These are phyloP conservation scores for Allophyes oxyacanthae DNA, from an alignment of 2,888 invertebrate genomes.

Conservation along the genomic window DNA sequence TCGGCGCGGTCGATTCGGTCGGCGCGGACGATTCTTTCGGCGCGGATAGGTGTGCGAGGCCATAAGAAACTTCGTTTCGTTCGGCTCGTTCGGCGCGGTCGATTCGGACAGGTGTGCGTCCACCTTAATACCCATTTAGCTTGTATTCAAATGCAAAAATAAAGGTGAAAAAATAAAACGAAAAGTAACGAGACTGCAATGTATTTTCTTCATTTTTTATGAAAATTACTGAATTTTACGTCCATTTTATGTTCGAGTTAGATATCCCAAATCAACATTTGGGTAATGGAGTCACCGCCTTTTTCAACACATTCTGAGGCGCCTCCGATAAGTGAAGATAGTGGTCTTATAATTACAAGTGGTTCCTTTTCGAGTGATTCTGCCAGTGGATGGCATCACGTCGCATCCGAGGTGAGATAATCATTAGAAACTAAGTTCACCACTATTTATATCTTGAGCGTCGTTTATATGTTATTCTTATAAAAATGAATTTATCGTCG, in stretches of 20 bases:
- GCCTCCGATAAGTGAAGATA: constrained; percentile 93
- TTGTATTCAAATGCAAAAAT: no score
- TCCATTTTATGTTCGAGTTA: constrained; percentile 68
- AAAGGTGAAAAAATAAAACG: background rate
- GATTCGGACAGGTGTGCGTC: no score
- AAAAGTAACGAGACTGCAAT: constrained; percentile 10
- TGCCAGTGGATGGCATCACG: constrained; percentile 91
- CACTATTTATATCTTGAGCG: background rate
- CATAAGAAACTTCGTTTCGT: no score
- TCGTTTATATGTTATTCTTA: no score
- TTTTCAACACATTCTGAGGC: constrained; percentile 93
- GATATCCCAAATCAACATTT: constrained; percentile 55
- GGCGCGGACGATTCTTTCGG: no score
- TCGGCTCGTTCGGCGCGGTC: no score
- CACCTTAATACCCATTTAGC: no score
- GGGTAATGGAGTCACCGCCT: constrained; percentile 93
- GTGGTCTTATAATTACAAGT: constrained; percentile 92
- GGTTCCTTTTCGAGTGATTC: constrained; percentile 93
- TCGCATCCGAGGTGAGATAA: constrained; percentile 90
- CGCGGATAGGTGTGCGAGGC: no score
- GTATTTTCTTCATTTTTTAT: constrained; percentile 59
- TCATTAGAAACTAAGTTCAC: constrained; percentile 24
- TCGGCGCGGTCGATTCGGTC: no score
- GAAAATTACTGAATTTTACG: constrained; percentile 58
- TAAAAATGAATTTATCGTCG: no score